phyloP scores from a whole-genome alignment of 2,888 invertebrate species.

The Mylabris sibirica region DNA sequence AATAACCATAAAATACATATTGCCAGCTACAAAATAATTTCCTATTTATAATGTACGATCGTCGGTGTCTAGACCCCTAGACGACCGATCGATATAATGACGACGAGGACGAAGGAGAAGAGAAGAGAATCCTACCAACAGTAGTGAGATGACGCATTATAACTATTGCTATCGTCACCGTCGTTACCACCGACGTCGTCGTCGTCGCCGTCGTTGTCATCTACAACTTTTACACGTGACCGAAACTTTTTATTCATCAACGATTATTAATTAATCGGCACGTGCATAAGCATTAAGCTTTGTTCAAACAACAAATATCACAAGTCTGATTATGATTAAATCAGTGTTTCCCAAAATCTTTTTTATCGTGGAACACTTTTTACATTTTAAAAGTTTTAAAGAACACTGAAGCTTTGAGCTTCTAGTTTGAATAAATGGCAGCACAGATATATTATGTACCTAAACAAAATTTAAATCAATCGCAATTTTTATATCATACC shows the following conservation, averaged over 20 bases:
- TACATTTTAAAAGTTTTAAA: no score
- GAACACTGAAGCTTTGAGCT: no score
- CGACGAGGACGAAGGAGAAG: background rate
- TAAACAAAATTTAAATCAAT: no score
- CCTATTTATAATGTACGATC: slow-evolving; percentile 55
- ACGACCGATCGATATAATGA: slow-evolving; percentile 44
- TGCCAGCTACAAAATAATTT: slow-evolving; percentile 49
- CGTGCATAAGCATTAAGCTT: slow-evolving; percentile 16
- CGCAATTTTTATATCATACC: no score
- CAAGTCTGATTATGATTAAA: background rate
- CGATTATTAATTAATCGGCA: slow-evolving; percentile 34
- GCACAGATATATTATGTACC: no score
- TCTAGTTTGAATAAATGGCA: no score
- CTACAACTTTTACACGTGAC: slow-evolving; percentile 32
- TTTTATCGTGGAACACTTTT: no score
- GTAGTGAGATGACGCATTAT: slow-evolving; percentile 37
- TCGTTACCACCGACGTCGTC: background rate
- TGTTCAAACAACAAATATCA: background rate
- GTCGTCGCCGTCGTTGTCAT: slow-evolving; percentile 14
- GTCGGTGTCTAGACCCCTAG: slow-evolving; percentile 38
- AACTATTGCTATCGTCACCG: slow-evolving; percentile 22
- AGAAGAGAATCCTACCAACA: slow-evolving; percentile 29
- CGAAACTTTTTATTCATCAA: slow-evolving; percentile 9
- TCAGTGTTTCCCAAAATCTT: no score
- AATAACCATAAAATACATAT: slow-evolving; percentile 54